Evolutionary conservation across 23 tunicate species (phyloP), one percentile per base, ranked within the genome.

Genomic region (Trididemnum clinides): DNA sequence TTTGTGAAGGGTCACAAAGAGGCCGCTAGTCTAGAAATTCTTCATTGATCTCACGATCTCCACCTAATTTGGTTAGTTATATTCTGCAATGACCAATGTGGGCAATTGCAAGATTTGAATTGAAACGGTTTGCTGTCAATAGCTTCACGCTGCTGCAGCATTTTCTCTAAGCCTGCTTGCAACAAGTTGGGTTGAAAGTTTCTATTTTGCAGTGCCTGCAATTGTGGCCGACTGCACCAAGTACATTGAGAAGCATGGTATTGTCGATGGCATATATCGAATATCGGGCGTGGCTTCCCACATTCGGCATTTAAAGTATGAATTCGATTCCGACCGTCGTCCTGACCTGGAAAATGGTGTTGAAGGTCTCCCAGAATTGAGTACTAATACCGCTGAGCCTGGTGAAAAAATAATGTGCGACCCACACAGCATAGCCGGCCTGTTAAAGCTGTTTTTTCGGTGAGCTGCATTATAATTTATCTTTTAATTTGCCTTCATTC

Each of bases 391-490:
- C 12, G 94, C 90, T 32, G 51, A 51, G 2, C 85, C 84, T 7
- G 88, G 84, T 0, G 63, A 89, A 37, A 25, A 80, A 38, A 33
- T 86, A 33, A 66, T 66, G 75, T 94, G 98, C 59, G 98, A 94
- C 64, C 98, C 98, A 28, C 98, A 94, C 88, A 94, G 98, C 51
- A 86, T 94, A 26, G 98, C 98, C 34, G 98, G 98, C 7, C 84
- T 94, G 1, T 94, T 94, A 69, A 94, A 94, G 77, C 84, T 87
- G 20, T 94, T 59, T 81, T 94, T 94, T 85, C 85, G 98, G 98
- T 88, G 37, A n/a, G n/a, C n/a, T n/a, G n/a, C n/a, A n/a, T n/a
- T n/a, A n/a, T n/a, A n/a, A n/a, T n/a, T n/a, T n/a, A n/a, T n/a
- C n/a, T n/a, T n/a, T n/a, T n/a, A n/a, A n/a, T n/a, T n/a, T n/a